phyloP scores from a whole-genome alignment of 2,113 vertebrate genomes.

The Lycaon pictus region DNA sequence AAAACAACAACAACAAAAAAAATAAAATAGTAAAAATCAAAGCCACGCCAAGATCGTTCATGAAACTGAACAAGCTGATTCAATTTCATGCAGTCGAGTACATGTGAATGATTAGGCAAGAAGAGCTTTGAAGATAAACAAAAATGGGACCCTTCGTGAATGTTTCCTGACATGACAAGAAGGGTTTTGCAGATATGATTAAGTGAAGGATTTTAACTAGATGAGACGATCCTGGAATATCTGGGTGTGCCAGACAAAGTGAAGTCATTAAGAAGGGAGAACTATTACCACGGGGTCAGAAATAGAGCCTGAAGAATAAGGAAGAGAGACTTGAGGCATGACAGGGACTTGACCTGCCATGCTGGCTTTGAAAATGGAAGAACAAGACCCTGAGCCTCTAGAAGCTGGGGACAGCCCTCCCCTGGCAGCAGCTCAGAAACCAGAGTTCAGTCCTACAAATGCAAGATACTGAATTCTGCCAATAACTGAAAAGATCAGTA shows the following conservation, averaged over 20 bases:
- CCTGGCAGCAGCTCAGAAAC: not conserved
- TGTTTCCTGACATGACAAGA: not conserved
- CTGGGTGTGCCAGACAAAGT: not conserved
- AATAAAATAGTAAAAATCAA: not conserved
- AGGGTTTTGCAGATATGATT: not conserved
- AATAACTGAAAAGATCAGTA: not conserved
- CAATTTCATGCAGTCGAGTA: not conserved
- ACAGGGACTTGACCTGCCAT: not conserved
- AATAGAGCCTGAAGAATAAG: not conserved
- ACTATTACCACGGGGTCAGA: not conserved
- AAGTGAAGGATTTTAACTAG: not conserved
- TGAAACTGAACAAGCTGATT: not conserved
- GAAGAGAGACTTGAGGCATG: not conserved
- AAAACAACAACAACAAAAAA: no score
- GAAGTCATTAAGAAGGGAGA: not conserved
- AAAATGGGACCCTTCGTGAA: not conserved
- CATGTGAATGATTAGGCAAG: not conserved
- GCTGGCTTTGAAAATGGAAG: not conserved
- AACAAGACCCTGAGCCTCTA: not conserved
- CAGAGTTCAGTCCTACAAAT: not conserved
- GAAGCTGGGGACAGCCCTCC: not conserved
- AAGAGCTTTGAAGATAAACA: not conserved
- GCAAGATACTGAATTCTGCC: not conserved
- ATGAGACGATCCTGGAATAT: not conserved
- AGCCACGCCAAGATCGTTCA: not conserved